A percentile compares a stretch with the other conserved stretches of the same genome.
These are phyloP conservation scores for Meleagris gallopavo DNA, from an alignment of 2,113 vertebrate genomes.

Conservation along the genomic window DNA sequence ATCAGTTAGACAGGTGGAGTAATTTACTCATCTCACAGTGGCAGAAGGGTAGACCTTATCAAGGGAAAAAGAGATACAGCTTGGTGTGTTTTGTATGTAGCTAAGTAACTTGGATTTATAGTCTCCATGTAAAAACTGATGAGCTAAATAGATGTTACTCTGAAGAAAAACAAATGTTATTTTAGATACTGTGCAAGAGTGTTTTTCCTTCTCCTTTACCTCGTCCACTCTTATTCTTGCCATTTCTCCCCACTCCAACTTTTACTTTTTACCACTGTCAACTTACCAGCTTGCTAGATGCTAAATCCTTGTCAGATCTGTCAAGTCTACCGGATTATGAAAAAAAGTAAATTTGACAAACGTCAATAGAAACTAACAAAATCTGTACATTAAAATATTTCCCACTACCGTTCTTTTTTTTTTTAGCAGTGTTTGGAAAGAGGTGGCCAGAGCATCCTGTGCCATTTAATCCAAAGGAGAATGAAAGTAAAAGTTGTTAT, in stretches of 20 bases:
- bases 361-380: background rate
- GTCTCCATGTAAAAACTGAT: background rate
- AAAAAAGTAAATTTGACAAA: background rate
- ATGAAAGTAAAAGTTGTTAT: background rate
- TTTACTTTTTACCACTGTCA: background rate
- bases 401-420: background rate
- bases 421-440: background rate
- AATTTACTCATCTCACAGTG: conserved; percentile 59
- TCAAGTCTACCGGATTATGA: background rate
- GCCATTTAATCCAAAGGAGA: background rate
- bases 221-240: background rate
- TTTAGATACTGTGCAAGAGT: background rate
- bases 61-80: conserved; percentile 8
- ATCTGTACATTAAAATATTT: background rate
- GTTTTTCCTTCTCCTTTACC: background rate
- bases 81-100: background rate
- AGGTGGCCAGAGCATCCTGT: background rate
- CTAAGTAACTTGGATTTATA: conserved; percentile 30
- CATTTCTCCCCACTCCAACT: fast-evolving
- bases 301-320: background rate
- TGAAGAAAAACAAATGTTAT: background rate
- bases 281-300: background rate
- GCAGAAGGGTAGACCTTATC: conserved; percentile 60
- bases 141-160: background rate
- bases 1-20: conserved; percentile 71